Evolutionary conservation across 2,113 vertebrate genomes (phyloP).

Genomic region (Cyprinus carpio): DNA sequence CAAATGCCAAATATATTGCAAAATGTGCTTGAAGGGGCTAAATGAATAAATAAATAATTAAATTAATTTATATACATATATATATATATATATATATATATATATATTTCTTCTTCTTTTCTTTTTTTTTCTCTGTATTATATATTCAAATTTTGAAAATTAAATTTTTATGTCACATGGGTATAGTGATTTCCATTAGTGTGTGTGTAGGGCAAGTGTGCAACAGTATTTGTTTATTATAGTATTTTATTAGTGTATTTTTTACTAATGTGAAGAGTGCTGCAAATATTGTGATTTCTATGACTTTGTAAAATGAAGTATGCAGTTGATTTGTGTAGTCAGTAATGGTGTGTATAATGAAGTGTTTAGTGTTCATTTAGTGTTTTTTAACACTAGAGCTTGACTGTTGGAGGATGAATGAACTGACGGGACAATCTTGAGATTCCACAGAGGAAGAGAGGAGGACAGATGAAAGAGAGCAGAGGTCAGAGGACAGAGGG

Average conservation of each 20-base stretch:
- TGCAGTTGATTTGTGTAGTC: neutral
- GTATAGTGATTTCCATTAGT: neutral
- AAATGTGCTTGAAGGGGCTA: no score
- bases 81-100: no score
- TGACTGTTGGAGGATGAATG: neutral
- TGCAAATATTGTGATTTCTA: neutral
- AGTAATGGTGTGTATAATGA: neutral
- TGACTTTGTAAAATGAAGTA: neutral
- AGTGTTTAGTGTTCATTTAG: neutral
- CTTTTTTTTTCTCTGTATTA: no score
- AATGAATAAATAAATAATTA: no score
- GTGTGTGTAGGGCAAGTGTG: no score
- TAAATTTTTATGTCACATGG: no score
- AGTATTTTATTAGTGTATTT: neutral
- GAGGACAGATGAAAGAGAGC: conserved; percentile 16
- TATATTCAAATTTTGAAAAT: no score
- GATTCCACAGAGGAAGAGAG: conserved; percentile 16
- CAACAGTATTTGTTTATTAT: no score
- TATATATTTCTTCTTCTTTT: no score
- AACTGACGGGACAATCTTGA: neutral
- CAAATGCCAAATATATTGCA: no score
- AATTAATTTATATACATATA: no score
- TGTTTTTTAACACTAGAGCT: neutral
- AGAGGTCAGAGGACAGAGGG: conserved; percentile 22
- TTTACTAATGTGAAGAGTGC: neutral